Evolutionary conservation across 1,140 invertebrate species (phyloP).

Genomic region (Lordiphosa mommai): DNA sequence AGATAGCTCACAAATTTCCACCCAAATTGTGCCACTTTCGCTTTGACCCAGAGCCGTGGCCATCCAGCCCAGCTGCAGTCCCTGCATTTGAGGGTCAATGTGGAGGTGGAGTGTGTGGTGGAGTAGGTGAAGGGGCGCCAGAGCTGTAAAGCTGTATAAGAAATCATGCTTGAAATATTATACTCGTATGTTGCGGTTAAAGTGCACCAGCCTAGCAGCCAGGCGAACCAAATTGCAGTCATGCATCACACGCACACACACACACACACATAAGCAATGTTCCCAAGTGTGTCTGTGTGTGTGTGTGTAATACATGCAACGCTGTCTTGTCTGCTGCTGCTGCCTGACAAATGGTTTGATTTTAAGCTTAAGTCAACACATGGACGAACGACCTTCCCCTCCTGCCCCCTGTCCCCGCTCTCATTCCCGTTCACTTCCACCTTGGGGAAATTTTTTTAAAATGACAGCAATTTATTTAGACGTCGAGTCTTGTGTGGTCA

Average conservation of each 20-base stretch:
- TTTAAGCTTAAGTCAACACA: slow-evolving; percentile 66
- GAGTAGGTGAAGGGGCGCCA: not conserved
- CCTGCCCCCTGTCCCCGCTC: too few relatives aligned
- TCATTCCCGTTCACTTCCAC: slow-evolving; percentile 38
- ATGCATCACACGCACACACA: slow-evolving; percentile 58
- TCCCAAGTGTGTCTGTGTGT: slow-evolving; percentile 12
- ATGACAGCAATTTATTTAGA: slow-evolving; percentile 76
- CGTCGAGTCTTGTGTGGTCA: slow-evolving; percentile 21
- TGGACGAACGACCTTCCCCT: slow-evolving; percentile 11
- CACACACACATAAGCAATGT: slow-evolving; percentile 11
- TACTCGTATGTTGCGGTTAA: slow-evolving; percentile 70
- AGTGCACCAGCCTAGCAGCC: slow-evolving; percentile 59
- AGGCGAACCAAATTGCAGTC: slow-evolving; percentile 61
- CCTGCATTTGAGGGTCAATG: slow-evolving; percentile 67
- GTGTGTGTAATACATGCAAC: slow-evolving; percentile 60
- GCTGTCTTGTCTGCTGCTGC: slow-evolving; percentile 62
- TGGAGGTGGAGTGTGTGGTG: slow-evolving; percentile 26
- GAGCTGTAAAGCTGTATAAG: slow-evolving; percentile 49
- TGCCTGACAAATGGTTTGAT: slow-evolving; percentile 70
- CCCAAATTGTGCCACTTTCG: slow-evolving; percentile 76
- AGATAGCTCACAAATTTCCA: slow-evolving; percentile 73
- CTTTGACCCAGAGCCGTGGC: slow-evolving; percentile 70
- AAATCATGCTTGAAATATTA: slow-evolving; percentile 75
- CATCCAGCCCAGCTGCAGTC: slow-evolving; percentile 39
- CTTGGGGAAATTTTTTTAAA: slow-evolving; percentile 71